Evolutionary conservation across 1,140 invertebrate genomes (phyloP).

Genomic region (Phocides pigmalion): DNA sequence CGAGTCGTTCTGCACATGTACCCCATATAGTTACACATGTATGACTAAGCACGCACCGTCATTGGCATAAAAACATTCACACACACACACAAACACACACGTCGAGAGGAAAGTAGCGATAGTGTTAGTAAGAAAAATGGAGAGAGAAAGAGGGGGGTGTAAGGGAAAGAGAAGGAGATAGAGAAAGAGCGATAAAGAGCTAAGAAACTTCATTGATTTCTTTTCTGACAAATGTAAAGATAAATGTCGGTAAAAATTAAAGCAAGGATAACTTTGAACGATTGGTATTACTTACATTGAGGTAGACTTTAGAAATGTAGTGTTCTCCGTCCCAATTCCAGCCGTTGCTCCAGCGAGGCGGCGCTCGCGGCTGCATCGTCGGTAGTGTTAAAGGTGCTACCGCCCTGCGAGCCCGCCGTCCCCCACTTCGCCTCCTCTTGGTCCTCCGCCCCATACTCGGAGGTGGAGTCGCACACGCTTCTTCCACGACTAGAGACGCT

Average conservation of each 20-base stretch:
- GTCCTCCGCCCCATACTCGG: constrained; percentile 38
- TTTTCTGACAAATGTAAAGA: too few relatives aligned
- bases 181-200: too few relatives aligned
- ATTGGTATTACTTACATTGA: constrained; percentile 91
- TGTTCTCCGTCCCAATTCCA: constrained; percentile 95
- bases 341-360: constrained; percentile 94
- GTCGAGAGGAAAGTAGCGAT: too few relatives aligned
- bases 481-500: constrained; percentile 65
- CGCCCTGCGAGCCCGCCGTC: constrained; percentile 44
- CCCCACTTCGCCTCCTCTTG: constrained; percentile 54
- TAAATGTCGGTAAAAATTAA: too few relatives aligned
- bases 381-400: constrained; percentile 43
- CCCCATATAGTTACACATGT: not conserved
- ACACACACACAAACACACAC: too few relatives aligned
- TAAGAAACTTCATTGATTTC: too few relatives aligned
- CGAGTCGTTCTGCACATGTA: constrained; percentile 88
- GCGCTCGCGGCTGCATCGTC: constrained; percentile 49
- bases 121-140: too few relatives aligned
- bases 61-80: too few relatives aligned
- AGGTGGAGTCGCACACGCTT: constrained; percentile 64
- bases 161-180: too few relatives aligned
- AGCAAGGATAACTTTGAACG: not conserved
- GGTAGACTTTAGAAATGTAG: constrained; percentile 92
- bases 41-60: too few relatives aligned
- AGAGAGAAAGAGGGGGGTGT: too few relatives aligned